Conservation (phyloP, 1,140 invertebrate genomes). For the Nixonia krombeini region DNA sequence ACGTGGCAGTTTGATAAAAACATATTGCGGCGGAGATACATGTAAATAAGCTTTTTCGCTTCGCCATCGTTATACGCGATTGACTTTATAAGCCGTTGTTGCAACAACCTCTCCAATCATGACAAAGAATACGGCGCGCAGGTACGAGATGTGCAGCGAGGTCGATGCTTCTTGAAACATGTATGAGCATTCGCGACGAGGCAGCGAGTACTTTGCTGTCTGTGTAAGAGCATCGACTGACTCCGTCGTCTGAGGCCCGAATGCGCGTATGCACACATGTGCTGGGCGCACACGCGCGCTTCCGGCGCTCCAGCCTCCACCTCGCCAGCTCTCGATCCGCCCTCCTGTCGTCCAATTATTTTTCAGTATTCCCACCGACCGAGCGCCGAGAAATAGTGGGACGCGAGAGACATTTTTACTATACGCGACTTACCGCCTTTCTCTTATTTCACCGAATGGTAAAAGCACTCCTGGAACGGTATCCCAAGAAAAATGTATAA, state of each 20-base stretch:
- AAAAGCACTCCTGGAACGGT: too few species aligned
- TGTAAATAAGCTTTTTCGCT: too few species aligned
- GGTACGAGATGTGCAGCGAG: slow-evolving; percentile 17
- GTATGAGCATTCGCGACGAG: slow-evolving; percentile 18
- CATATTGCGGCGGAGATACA: too few species aligned
- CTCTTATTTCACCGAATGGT: too few species aligned
- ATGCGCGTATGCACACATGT: slow-evolving; percentile 19
- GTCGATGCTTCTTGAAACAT: slow-evolving; percentile 41
- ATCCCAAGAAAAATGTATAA: too few species aligned
- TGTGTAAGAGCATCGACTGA: slow-evolving; percentile 19
- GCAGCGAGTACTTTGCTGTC: slow-evolving; percentile 13
- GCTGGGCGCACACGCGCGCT: background rate
- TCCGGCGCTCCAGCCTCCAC: too few species aligned
- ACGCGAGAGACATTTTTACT: too few species aligned
- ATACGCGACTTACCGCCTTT: too few species aligned
- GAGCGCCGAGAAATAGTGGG: too few species aligned
- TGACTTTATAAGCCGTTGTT: slow-evolving; percentile 15
- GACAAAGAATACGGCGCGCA: slow-evolving; percentile 24
- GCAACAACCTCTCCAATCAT: slow-evolving; percentile 33
- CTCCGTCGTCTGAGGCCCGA: background rate
- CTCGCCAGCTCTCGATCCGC: slow-evolving; percentile 9
- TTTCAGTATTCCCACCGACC: slow-evolving; percentile 56
- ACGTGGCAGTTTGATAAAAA: slow-evolving; percentile 11
- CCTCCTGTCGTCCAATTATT: slow-evolving; percentile 57
- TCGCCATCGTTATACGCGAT: background rate